Evolutionary conservation across 2,797 vertebrate species (phyloP).

Genomic region (Lemur catta): DNA sequence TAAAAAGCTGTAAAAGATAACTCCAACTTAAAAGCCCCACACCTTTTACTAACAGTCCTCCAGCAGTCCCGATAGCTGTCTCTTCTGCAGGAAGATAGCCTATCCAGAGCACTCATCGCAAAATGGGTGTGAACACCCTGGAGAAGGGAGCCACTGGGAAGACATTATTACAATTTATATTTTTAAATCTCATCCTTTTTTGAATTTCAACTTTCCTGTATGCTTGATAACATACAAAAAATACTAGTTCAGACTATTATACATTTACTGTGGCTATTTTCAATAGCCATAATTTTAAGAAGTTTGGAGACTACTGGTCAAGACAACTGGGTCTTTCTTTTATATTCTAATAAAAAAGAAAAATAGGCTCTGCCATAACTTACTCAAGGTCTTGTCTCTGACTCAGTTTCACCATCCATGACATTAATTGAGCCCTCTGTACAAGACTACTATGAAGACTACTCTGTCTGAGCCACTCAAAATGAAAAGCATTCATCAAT

Average conservation of each 20-base stretch:
- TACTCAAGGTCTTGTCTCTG: slow-evolving; percentile 10
- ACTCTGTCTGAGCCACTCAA: slow-evolving; percentile 41
- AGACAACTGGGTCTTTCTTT: background rate
- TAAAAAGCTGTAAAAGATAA: slow-evolving; percentile 66
- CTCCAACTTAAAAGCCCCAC: slow-evolving; percentile 62
- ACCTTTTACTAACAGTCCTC: slow-evolving; percentile 59
- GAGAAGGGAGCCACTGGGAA: background rate
- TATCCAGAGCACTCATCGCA: background rate
- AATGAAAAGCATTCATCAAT: slow-evolving; percentile 47
- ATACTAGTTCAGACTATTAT: slow-evolving; percentile 43
- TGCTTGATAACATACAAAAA: slow-evolving; percentile 27
- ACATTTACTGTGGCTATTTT: slow-evolving; percentile 2
- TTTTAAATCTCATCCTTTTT: slow-evolving; percentile 48
- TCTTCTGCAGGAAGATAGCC: slow-evolving; percentile 18
- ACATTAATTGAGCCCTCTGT: background rate
- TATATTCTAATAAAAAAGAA: background rate
- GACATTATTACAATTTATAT: background rate
- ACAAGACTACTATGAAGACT: background rate
- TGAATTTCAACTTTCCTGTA: background rate
- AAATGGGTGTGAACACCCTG: background rate
- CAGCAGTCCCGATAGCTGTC: slow-evolving; percentile 58
- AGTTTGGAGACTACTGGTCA: slow-evolving; percentile 29
- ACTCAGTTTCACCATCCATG: slow-evolving; percentile 54
- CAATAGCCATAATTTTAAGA: slow-evolving; percentile 29
- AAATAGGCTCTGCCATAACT: slow-evolving; percentile 24